A percentile compares a stretch with the other conserved stretches of the same genome.
Conservation (phyloP, 2,797 vertebrate species). For the Lacerta agilis region DNA sequence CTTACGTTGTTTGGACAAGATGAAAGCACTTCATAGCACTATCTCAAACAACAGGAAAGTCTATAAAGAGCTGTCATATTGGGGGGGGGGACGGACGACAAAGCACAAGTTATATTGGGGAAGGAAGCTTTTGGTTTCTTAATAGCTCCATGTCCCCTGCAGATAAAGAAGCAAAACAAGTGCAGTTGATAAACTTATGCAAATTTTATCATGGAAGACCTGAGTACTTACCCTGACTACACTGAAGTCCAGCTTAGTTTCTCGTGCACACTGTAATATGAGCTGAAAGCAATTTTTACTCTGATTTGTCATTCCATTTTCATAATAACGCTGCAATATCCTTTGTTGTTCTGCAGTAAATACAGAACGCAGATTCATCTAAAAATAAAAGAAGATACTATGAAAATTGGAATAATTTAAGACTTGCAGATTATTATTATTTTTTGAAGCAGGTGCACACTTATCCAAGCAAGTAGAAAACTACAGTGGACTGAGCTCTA, state of each 20-base stretch:
- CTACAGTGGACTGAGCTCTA: constrained; percentile 18
- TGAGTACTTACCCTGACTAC: constrained; percentile 94
- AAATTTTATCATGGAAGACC: constrained; percentile 67
- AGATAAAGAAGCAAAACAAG: constrained; percentile 59
- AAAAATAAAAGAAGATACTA: constrained; percentile 80
- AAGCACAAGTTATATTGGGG: constrained; percentile 30
- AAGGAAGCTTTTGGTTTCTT: constrained; percentile 51
- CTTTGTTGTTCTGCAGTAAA: constrained; percentile 97
- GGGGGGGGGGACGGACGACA: constrained; percentile 5
- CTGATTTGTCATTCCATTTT: constrained; percentile 99
- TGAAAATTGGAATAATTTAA: constrained; percentile 74
- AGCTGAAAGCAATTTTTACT: constrained; percentile 99
- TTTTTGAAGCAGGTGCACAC: constrained; percentile 50
- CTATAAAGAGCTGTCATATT: constrained; percentile 34
- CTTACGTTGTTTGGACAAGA: constrained; percentile 14
- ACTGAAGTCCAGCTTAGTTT: constrained; percentile 99
- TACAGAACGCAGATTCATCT: constrained; percentile 99
- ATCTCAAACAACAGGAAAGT: constrained; percentile 54
- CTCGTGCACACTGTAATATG: constrained; percentile 98
- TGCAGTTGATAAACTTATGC: constrained; percentile 60
- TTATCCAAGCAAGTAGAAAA: constrained; percentile 20
- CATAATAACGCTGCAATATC: constrained; percentile 97
- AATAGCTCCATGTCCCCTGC: constrained; percentile 53
- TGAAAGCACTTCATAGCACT: constrained; percentile 38
- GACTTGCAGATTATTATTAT: constrained; percentile 40